Evolutionary conservation across 2,888 invertebrate species (phyloP).

Genomic region (Hirtodrosophila histrioides): DNA sequence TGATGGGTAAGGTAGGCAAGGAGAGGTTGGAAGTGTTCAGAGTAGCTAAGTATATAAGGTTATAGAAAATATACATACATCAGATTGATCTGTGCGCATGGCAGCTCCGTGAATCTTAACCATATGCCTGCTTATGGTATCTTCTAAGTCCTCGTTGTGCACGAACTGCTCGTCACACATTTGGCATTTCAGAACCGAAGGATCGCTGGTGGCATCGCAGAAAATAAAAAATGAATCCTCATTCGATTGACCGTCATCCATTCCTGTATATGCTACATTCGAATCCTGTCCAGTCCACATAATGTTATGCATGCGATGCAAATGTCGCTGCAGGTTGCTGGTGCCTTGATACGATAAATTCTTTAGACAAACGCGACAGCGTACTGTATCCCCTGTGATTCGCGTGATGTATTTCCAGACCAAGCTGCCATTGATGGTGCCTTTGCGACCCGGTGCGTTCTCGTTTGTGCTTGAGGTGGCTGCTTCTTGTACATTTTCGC

Average conservation of each 20-base stretch:
- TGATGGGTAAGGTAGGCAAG: no score
- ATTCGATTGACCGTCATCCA: constrained; percentile 15
- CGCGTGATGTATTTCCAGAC: constrained; percentile 75
- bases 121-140: constrained; percentile 38
- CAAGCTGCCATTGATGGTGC: constrained; percentile 53
- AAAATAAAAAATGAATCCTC: constrained; percentile 38
- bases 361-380: constrained; percentile 74
- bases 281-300: constrained; percentile 36
- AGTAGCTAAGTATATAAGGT: no score
- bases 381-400: constrained; percentile 65
- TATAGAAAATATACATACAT: constrained; percentile 25
- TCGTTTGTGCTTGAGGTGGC: constrained; percentile 53
- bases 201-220: constrained; percentile 35
- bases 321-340: constrained; percentile 75
- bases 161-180: constrained; percentile 70
- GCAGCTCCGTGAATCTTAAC: constrained; percentile 49
- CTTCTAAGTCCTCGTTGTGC: constrained; percentile 45
- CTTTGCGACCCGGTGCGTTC: neutral
- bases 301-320: constrained; percentile 79
- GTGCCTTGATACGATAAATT: constrained; percentile 77
- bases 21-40: no score
- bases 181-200: constrained; percentile 55
- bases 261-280: neutral
- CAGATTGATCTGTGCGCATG: constrained; percentile 16
- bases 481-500: constrained; percentile 37